A percentile compares a stretch with the other conserved stretches of the same genome.
Evolutionary conservation across 2,888 invertebrate species (phyloP).

Genomic region (Antheraea yamamai): DNA sequence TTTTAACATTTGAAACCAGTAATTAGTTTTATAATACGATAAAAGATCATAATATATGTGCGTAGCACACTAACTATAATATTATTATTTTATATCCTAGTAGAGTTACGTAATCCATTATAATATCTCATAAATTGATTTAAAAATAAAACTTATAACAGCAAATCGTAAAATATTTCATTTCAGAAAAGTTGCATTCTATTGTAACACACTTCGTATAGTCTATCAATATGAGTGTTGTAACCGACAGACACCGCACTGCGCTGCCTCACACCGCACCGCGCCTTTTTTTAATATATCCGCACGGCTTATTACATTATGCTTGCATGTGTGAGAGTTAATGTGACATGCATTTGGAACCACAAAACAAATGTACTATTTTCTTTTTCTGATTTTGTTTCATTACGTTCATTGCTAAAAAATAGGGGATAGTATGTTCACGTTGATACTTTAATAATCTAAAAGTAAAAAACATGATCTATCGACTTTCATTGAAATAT

Average conservation of each 20-base stretch:
- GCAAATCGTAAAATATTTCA: not conserved
- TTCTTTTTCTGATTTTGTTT: not conserved
- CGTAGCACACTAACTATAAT: too few relatives aligned
- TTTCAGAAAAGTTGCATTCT: not conserved
- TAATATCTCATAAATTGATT: too few relatives aligned
- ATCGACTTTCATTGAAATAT: not conserved
- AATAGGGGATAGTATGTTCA: not conserved
- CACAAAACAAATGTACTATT: not conserved
- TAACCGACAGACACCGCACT: not conserved
- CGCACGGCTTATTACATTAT: not conserved
- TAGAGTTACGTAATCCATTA: too few relatives aligned
- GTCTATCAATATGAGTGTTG: not conserved
- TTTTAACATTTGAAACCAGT: not conserved
- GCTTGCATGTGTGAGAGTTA: not conserved
- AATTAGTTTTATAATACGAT: not conserved
- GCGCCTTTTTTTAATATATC: not conserved
- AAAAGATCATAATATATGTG: not conserved
- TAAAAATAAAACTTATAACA: not conserved
- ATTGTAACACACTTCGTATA: not conserved
- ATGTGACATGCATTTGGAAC: not conserved
- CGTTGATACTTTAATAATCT: not conserved
- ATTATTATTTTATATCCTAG: too few relatives aligned
- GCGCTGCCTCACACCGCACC: too few relatives aligned
- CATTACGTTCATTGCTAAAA: not conserved
- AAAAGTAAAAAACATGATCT: not conserved